Evolutionary conservation across 2,113 vertebrate species (phyloP).

Genomic region (Potamarius usumacintae): DNA sequence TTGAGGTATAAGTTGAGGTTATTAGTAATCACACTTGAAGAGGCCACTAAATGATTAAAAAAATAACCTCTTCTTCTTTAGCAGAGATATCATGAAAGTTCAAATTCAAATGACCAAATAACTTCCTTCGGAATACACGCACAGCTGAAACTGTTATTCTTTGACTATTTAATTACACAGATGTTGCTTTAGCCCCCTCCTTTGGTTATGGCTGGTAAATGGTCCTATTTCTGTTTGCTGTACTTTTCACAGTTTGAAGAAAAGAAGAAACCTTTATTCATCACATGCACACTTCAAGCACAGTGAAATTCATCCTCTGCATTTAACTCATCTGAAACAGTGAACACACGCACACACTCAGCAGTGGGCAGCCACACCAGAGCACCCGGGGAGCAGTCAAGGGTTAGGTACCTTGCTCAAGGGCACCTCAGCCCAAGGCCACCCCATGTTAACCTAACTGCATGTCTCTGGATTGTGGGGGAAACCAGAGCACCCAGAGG

Average conservation of each 20-base stretch:
- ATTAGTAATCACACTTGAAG: not conserved
- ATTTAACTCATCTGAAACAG: no score
- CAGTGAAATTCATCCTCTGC: no score
- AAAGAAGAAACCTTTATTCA: no score
- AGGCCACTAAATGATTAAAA: not conserved
- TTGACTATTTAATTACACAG: slow-evolving; percentile 41
- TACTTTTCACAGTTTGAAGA: not conserved
- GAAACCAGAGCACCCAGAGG: no score
- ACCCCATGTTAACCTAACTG: no score
- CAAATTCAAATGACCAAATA: not conserved
- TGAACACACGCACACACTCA: no score
- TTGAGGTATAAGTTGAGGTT: not conserved
- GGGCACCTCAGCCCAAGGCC: no score
- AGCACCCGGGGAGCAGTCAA: no score
- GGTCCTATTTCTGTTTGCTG: not conserved
- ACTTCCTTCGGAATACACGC: not conserved
- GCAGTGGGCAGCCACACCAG: no score
- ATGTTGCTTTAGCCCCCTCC: slow-evolving; percentile 62
- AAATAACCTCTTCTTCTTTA: not conserved
- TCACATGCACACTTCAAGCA: no score
- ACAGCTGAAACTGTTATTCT: not conserved
- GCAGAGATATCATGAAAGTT: not conserved
- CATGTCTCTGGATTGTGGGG: no score
- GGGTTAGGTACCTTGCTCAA: no score
- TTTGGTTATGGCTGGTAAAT: slow-evolving; percentile 50